Percentiles rank a stretch among this genome's conserved stretches.
Evolutionary conservation across 2,113 vertebrate species (phyloP).

Genomic region (Atherinomorus stipes): DNA sequence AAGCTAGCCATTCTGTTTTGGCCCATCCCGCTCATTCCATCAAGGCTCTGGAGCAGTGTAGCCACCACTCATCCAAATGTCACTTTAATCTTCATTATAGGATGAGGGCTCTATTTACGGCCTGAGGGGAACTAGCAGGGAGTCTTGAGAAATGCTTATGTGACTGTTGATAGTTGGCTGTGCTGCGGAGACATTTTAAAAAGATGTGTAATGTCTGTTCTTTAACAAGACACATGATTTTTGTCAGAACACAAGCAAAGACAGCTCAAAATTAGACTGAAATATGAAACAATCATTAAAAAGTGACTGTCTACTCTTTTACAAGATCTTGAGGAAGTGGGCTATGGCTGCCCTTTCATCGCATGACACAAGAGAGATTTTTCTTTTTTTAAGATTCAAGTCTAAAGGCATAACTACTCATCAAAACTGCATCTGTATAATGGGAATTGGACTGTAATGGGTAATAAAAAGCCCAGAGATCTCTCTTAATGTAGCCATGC

Average conservation of each 20-base stretch:
- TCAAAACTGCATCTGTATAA: constrained; percentile 40
- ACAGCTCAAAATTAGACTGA: constrained; percentile 27
- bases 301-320: constrained; percentile 9
- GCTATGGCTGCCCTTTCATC: constrained; percentile 46
- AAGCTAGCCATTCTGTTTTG: constrained; percentile 48
- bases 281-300: constrained; percentile 44
- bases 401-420: constrained; percentile 44
- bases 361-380: constrained; percentile 29
- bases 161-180: constrained; percentile 44
- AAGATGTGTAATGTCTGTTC: constrained; percentile 32
- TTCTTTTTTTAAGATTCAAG: constrained; percentile 17
- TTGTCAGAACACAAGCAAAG: constrained; percentile 39
- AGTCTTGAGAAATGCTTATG: constrained; percentile 33
- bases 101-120: constrained; percentile 31
- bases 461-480: constrained; percentile 50
- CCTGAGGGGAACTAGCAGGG: constrained; percentile 12
- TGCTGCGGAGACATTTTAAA: constrained; percentile 36
- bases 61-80: constrained; percentile 55
- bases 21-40: constrained; percentile 45
- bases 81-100: constrained; percentile 67
- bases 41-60: constrained; percentile 36
- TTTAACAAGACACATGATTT: constrained; percentile 31
- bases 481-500: constrained; percentile 20
- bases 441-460: constrained; percentile 48
- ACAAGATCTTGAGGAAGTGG: constrained; percentile 25